Percentiles rank a stretch among this genome's conserved stretches.
Conservation (phyloP, 2,113 vertebrate species). For the Nothoprocta perdicaria region DNA sequence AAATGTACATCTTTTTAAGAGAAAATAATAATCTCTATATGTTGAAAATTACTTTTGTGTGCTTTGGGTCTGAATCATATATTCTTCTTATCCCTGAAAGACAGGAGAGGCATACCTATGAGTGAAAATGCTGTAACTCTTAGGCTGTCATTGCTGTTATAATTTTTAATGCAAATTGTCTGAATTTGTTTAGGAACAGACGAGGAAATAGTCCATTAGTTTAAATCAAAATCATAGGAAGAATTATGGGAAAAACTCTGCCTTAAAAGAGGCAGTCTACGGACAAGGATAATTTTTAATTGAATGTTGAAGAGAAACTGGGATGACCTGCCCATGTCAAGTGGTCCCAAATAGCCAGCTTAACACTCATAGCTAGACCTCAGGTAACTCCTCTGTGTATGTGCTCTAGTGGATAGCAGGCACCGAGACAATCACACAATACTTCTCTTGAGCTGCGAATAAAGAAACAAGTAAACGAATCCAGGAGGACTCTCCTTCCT, state of each 20-base stretch:
- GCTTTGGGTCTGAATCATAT: neutral
- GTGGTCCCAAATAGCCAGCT: neutral
- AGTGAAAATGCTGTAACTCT: neutral
- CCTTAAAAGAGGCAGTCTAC: neutral
- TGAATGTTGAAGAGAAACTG: neutral
- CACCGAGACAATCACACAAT: neutral
- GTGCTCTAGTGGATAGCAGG: neutral
- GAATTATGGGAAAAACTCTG: neutral
- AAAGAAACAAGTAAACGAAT: neutral
- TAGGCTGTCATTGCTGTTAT: neutral
- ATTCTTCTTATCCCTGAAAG: neutral
- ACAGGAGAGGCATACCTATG: neutral
- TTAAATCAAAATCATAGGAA: neutral
- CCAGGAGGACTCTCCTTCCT: neutral
- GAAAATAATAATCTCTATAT: neutral
- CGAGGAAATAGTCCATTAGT: neutral
- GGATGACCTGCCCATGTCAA: neutral
- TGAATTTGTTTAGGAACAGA: neutral
- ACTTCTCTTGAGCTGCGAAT: neutral
- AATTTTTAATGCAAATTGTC: neutral
- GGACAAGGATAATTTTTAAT: neutral
- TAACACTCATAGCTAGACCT: neutral
- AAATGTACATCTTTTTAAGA: slow-evolving; percentile 9
- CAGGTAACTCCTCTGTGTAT: neutral
- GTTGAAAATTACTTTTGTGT: neutral